Evolutionary conservation across 2,797 vertebrate species (phyloP).

Genomic region (Halcyon smyrnensis): DNA sequence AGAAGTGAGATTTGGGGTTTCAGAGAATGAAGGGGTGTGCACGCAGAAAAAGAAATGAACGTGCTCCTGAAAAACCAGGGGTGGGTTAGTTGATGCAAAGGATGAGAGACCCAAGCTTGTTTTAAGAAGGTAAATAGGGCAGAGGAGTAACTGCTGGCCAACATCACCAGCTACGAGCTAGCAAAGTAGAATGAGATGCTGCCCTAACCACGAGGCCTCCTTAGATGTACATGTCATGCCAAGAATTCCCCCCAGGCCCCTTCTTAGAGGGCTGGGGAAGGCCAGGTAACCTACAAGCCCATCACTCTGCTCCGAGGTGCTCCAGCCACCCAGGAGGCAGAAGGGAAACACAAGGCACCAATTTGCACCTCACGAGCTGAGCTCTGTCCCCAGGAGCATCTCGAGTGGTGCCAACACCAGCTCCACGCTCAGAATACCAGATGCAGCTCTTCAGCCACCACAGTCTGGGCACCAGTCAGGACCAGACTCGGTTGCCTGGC

Average conservation of each 20-base stretch:
- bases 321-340: background rate
- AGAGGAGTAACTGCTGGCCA: background rate
- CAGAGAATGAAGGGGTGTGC: rapidly evolving
- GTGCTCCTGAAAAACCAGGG: background rate
- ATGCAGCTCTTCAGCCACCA: background rate
- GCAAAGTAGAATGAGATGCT: rapidly evolving
- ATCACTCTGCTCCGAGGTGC: background rate
- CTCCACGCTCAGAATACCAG: background rate
- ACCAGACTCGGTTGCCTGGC: background rate
- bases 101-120: background rate
- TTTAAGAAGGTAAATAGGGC: background rate
- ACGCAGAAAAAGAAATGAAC: rapidly evolving
- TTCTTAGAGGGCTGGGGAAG: background rate
- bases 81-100: background rate
- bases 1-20: rapidly evolving
- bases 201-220: background rate
- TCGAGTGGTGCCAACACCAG: rapidly evolving
- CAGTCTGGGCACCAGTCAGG: background rate
- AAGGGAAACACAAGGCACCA: rapidly evolving
- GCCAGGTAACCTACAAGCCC: background rate
- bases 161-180: background rate
- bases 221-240: rapidly evolving
- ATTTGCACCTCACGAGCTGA: rapidly evolving
- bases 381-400: background rate
- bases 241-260: background rate